These are phyloP conservation scores for Scaptomyza hsui DNA, from an alignment of 1,140 invertebrate species.

Conservation along the genomic window DNA sequence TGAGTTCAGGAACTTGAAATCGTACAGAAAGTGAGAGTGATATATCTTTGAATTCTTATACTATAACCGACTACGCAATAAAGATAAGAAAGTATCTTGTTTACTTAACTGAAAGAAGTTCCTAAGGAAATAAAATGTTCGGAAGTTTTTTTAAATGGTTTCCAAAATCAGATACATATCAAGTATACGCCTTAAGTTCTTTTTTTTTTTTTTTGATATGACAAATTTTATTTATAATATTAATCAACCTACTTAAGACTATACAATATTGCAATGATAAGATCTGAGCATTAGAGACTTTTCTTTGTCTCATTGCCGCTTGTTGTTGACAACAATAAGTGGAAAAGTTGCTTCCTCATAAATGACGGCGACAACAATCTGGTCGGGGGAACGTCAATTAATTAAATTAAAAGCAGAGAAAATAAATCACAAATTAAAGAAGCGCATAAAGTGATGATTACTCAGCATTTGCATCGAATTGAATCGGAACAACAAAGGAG, in stretches of 20 bases:
- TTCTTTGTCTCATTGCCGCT: constrained; percentile 17
- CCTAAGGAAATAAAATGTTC: neutral
- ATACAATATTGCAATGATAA: too few species aligned
- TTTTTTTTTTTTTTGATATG: too few species aligned
- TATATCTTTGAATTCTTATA: neutral
- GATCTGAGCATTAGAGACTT: neutral
- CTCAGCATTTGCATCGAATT: constrained; percentile 24
- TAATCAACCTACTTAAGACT: too few species aligned
- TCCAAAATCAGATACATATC: too few species aligned
- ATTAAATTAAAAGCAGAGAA: constrained; percentile 57
- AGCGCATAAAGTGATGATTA: constrained; percentile 37
- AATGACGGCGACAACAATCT: constrained; percentile 14
- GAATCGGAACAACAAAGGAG: constrained; percentile 23
- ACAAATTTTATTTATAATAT: too few species aligned
- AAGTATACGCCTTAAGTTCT: too few species aligned
- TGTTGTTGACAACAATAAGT: constrained; percentile 36
- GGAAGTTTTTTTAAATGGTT: too few species aligned
- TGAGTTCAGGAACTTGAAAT: constrained; percentile 8
- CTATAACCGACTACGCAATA: neutral
- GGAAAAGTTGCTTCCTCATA: constrained; percentile 1
- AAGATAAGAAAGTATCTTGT: neutral
- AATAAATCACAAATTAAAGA: constrained; percentile 47
- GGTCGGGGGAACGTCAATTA: constrained; percentile 51
- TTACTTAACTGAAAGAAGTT: neutral
- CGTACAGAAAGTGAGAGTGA: constrained; percentile 30